phyloP scores from a whole-genome alignment of 2,797 vertebrate species.

The Artibeus jamaicensis region DNA sequence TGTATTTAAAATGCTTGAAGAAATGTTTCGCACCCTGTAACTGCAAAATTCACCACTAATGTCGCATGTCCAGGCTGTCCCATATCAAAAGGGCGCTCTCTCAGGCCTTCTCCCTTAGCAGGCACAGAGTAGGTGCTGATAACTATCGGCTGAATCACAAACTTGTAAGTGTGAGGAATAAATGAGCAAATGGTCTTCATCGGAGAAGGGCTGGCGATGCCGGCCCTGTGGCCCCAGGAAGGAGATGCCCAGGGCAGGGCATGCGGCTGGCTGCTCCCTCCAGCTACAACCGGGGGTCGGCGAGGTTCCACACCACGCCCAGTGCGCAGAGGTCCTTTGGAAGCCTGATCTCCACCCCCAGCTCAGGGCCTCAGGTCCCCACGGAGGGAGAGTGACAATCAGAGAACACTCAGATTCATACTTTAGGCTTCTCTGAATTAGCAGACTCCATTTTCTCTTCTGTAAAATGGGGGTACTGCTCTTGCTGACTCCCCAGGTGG shows the following conservation, averaged over 20 bases:
- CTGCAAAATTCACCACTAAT: no score
- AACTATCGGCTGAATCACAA: not conserved
- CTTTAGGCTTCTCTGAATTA: not conserved
- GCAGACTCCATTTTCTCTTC: not conserved
- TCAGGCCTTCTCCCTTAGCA: not conserved
- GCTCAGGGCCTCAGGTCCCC: no score
- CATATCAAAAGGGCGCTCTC: accelerated
- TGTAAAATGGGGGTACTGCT: not conserved
- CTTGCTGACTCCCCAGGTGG: not conserved
- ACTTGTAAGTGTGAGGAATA: no score
- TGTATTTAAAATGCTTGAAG: not conserved
- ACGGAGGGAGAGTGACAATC: accelerated
- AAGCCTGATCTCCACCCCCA: not conserved
- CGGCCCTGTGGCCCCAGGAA: no score
- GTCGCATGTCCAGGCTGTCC: accelerated
- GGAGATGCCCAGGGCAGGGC: no score
- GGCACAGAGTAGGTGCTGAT: not conserved
- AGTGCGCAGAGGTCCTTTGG: accelerated
- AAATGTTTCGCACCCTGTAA: not conserved
- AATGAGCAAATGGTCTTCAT: not conserved
- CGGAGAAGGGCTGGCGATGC: no score
- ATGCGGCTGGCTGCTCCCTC: not conserved
- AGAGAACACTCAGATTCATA: not conserved
- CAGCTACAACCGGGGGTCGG: accelerated
- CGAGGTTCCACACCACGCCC: not conserved